Base-by-base conservation (phyloP, 2,113 vertebrate genomes). In the Sclerurus mexicanus region DNA sequence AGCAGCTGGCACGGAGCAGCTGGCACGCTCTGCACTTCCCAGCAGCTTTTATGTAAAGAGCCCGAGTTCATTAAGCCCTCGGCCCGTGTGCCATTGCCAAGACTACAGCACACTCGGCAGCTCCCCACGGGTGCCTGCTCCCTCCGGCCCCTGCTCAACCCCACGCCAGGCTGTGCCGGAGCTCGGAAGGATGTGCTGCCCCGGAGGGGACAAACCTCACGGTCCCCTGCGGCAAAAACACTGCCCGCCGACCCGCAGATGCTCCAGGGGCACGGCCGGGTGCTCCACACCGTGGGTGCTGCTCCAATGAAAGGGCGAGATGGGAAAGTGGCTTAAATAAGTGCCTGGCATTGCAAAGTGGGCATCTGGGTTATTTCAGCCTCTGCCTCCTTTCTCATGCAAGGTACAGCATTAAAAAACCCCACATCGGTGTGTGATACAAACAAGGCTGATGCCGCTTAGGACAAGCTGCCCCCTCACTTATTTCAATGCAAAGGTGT, bases 181-280 rank as follows among this genome's bases (percentile, higher is more conserved):
- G 60, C 66, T 23, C 1, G 0, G 49, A 40, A 42, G 3, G 3
- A 39, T 3, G 5, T 10, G 2, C 63, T 37, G 58, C 39, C n/a
- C 0, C 0, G 55, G n/a, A 0, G 0, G 55, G 75, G 16, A 77
- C 42, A 42, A 42, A 42, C 40, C 40, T 14, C 40, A 42, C 7
- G 40, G 58, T 12, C 31, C 84, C n/a, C 53, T 49, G 47, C 52
- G 50, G 74, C 64, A 71, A n/a, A 58, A 40, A 2, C 27, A 24
- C 46, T 2, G 0, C 0, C 7, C 33, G 40, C 33, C 77, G 56
- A 31, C 40, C 53, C n/a, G 28, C 3, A 0, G 68, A 19, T 59
- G 44, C 49, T 79, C 62, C 74, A 59, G 69, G 1, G 9, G n/a
- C 42, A 53, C 27, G 18, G 68, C 68, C 1, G 1, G 75, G 35